Conservation (phyloP, 2,888 invertebrate genomes). For the Cancer borealis region DNA sequence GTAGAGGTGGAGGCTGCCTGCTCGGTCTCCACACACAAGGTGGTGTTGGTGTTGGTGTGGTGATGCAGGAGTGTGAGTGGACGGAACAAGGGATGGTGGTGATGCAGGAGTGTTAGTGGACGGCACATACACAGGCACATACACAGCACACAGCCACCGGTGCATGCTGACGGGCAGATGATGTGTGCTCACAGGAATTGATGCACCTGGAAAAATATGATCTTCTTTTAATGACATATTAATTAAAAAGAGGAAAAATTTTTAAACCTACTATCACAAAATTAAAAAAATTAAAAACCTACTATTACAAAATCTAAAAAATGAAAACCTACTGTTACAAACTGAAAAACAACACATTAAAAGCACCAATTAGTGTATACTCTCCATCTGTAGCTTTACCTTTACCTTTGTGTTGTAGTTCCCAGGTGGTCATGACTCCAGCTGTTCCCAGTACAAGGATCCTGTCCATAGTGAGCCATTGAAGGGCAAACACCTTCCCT, state of each 20-base stretch:
- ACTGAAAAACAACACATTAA: neutral
- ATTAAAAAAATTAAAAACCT: neutral
- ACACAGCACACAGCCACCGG: conserved; percentile 69
- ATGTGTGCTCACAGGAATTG: conserved; percentile 22
- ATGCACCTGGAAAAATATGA: conserved; percentile 45
- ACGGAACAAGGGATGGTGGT: no score
- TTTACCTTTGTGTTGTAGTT: neutral
- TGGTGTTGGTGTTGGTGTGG: neutral
- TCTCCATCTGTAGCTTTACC: neutral
- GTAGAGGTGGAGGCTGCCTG: conserved; percentile 68
- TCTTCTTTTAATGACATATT: neutral
- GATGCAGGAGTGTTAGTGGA: no score
- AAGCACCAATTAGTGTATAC: neutral
- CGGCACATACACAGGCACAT: conserved; percentile 39
- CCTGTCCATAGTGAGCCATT: conserved; percentile 47
- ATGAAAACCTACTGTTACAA: neutral
- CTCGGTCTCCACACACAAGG: conserved; percentile 66
- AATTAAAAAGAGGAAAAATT: neutral
- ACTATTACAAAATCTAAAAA: neutral
- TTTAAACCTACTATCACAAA: no score
- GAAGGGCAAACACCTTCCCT: conserved; percentile 61
- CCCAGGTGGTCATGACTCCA: conserved; percentile 56
- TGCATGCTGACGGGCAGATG: conserved; percentile 57
- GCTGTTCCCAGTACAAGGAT: conserved; percentile 57
- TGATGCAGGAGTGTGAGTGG: neutral